phyloP scores from a whole-genome alignment of 2,113 vertebrate genomes.

The Rynchops niger region DNA sequence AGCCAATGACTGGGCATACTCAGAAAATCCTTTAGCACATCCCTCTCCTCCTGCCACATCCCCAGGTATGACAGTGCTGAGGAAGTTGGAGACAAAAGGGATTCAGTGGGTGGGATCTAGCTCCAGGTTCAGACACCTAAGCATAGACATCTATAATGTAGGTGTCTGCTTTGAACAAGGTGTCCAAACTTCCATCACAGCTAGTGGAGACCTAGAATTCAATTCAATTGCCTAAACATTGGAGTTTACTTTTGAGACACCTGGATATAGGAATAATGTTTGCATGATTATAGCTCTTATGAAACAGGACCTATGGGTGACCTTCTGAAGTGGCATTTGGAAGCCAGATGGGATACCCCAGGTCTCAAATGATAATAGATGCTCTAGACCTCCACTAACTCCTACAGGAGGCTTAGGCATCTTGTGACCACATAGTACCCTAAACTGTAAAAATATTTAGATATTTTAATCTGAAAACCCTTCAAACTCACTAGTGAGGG shows the following conservation, averaged over 20 bases:
- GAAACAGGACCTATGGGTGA: neutral
- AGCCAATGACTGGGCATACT: neutral
- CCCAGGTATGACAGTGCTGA: neutral
- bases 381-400: neutral
- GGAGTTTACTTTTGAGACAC: neutral
- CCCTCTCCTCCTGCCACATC: neutral
- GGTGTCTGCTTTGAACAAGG: neutral
- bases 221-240: neutral
- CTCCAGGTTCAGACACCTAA: neutral
- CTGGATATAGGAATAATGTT: fast-evolving
- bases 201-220: neutral
- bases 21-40: neutral
- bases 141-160: neutral
- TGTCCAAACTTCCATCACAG: neutral
- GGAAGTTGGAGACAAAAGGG: neutral
- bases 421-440: neutral
- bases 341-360: neutral
- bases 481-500: neutral
- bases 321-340: neutral
- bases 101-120: neutral
- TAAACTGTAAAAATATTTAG: neutral
- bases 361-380: neutral
- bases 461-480: neutral
- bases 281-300: neutral
- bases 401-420: neutral